Evolutionary conservation across 2,113 vertebrate species (phyloP).

Genomic region (Aix galericulata): DNA sequence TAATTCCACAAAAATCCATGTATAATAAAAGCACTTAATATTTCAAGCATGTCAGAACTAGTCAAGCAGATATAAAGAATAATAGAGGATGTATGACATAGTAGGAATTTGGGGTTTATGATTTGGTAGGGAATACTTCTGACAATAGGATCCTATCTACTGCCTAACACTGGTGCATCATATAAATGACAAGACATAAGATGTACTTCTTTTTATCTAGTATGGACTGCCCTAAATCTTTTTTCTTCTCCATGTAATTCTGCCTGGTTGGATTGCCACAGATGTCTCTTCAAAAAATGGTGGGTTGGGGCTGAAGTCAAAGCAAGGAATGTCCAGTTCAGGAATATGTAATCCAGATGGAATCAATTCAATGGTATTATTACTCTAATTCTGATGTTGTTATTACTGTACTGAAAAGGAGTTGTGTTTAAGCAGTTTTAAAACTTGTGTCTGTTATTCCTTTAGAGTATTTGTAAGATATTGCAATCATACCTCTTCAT

Average conservation of each 20-base stretch:
- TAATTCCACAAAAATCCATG: accelerated
- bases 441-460: not conserved
- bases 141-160: not conserved
- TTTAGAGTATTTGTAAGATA: not conserved
- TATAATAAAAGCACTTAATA: not conserved
- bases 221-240: not conserved
- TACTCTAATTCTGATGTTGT: not conserved
- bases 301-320: not conserved
- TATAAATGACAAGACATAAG: not conserved
- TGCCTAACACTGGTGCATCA: accelerated
- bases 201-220: not conserved
- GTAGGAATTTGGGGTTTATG: not conserved
- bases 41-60: not conserved
- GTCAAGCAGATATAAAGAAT: not conserved
- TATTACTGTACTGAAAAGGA: not conserved
- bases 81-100: not conserved
- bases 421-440: not conserved
- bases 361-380: not conserved
- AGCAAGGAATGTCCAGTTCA: not conserved
- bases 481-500: not conserved
- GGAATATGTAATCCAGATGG: not conserved
- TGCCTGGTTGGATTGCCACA: not conserved
- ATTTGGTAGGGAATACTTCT: not conserved
- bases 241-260: not conserved
- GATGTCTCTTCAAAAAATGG: not conserved